A percentile compares a stretch with the other conserved stretches of the same genome.
Conservation (phyloP, 2,797 vertebrate species). For the Cichlasoma orientale region DNA sequence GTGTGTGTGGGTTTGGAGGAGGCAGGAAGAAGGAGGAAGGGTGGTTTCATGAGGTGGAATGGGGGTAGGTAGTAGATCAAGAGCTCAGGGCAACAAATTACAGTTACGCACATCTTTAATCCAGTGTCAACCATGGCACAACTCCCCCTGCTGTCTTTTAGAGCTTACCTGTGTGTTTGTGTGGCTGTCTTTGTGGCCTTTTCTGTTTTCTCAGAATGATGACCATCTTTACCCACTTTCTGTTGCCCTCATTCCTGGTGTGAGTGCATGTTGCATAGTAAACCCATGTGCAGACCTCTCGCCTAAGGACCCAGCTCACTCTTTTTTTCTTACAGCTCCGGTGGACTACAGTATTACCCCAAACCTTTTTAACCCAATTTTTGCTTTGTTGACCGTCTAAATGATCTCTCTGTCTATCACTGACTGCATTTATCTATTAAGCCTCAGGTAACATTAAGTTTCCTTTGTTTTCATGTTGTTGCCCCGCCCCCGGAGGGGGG, state of each 20-base stretch:
- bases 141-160: constrained; percentile 67
- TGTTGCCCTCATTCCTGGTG: constrained; percentile 49
- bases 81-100: neutral
- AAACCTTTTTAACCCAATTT: constrained; percentile 28
- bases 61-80: neutral
- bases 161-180: constrained; percentile 34
- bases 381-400: constrained; percentile 12
- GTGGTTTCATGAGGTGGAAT: neutral
- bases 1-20: neutral
- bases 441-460: constrained; percentile 24
- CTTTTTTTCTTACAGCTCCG: constrained; percentile 69
- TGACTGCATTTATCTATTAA: constrained; percentile 21
- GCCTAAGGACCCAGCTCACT: constrained; percentile 78
- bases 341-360: constrained; percentile 46
- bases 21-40: constrained; percentile 17
- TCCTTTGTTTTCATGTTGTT: neutral
- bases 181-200: constrained; percentile 49
- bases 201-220: constrained; percentile 57
- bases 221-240: constrained; percentile 39
- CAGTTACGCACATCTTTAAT: constrained; percentile 34
- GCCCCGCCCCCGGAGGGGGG: no score
- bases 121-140: constrained; percentile 8
- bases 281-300: constrained; percentile 66
- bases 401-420: constrained; percentile 22
- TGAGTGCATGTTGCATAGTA: constrained; percentile 69